A percentile compares a stretch with the other conserved stretches of the same genome.
These are phyloP conservation scores for Amblyjoppa fuscipennis DNA, from an alignment of 2,888 invertebrate species.

Conservation along the genomic window DNA sequence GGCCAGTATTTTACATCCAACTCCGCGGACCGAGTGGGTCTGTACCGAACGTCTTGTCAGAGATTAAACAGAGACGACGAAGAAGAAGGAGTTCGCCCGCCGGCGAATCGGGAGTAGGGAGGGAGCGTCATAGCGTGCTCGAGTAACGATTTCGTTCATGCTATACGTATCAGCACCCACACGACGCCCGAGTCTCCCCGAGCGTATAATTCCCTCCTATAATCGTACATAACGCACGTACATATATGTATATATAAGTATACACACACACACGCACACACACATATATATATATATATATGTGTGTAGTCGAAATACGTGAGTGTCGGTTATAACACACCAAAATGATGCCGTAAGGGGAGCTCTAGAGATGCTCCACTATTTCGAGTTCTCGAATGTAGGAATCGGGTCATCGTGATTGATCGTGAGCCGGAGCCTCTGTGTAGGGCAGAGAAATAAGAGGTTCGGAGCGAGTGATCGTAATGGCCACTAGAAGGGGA, in stretches of 20 bases:
- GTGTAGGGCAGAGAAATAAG: neutral
- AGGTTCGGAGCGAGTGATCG: neutral
- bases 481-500: conserved; percentile 5
- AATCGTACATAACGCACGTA: neutral
- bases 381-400: conserved; percentile 51
- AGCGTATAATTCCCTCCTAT: conserved; percentile 12
- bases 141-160: conserved; percentile 49
- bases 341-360: conserved; percentile 42
- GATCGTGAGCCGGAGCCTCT: conserved; percentile 41
- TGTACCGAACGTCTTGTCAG: neutral
- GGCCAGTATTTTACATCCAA: too few relatives aligned
- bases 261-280: too few relatives aligned
- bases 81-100: too few relatives aligned
- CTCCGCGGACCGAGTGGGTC: neutral
- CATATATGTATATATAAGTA: neutral
- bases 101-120: neutral
- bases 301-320: neutral
- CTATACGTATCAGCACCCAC: conserved; percentile 4
- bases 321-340: neutral
- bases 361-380: conserved; percentile 26
- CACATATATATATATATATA: neutral
- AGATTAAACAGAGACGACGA: neutral
- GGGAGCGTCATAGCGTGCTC: conserved; percentile 2
- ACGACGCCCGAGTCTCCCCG: neutral
- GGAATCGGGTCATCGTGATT: conserved; percentile 66